These are phyloP conservation scores for Syritta pipiens DNA, from an alignment of 2,888 invertebrate species.

Conservation along the genomic window DNA sequence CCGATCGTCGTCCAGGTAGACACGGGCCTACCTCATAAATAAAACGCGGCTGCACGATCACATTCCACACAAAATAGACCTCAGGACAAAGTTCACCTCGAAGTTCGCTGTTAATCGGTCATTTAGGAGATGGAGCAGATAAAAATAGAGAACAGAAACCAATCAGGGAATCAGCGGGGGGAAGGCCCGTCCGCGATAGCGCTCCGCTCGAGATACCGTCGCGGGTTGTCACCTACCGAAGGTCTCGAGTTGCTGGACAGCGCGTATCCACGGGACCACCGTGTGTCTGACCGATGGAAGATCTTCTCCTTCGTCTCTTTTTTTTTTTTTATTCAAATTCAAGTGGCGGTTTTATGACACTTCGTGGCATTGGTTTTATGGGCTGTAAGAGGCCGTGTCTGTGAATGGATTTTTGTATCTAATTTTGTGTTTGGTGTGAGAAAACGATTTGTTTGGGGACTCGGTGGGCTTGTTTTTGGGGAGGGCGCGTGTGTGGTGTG, in stretches of 20 bases:
- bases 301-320: slow-evolving; percentile 43
- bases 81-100: neutral
- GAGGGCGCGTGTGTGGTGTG: too few relatives aligned
- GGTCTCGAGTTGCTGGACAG: slow-evolving; percentile 35
- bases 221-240: slow-evolving; percentile 28
- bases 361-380: slow-evolving; percentile 39
- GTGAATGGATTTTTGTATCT: slow-evolving; percentile 40
- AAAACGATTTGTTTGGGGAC: too few relatives aligned
- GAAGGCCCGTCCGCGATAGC: slow-evolving; percentile 1
- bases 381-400: slow-evolving; percentile 17
- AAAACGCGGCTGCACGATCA: slow-evolving; percentile 55
- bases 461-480: too few relatives aligned
- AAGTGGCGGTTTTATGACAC: slow-evolving; percentile 34
- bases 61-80: slow-evolving; percentile 30
- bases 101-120: slow-evolving; percentile 48
- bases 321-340: slow-evolving; percentile 39
- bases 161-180: slow-evolving; percentile 6
- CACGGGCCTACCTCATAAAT: slow-evolving; percentile 39
- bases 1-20: slow-evolving; percentile 49
- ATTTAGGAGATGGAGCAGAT: slow-evolving; percentile 22
- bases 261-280: slow-evolving; percentile 38
- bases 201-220: slow-evolving; percentile 27
- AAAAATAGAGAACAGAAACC: slow-evolving; percentile 10
- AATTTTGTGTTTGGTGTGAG: slow-evolving; percentile 22
- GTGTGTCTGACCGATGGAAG: too few relatives aligned